Conservation (phyloP, 2,113 vertebrate genomes). For the Oryzias woworae region DNA sequence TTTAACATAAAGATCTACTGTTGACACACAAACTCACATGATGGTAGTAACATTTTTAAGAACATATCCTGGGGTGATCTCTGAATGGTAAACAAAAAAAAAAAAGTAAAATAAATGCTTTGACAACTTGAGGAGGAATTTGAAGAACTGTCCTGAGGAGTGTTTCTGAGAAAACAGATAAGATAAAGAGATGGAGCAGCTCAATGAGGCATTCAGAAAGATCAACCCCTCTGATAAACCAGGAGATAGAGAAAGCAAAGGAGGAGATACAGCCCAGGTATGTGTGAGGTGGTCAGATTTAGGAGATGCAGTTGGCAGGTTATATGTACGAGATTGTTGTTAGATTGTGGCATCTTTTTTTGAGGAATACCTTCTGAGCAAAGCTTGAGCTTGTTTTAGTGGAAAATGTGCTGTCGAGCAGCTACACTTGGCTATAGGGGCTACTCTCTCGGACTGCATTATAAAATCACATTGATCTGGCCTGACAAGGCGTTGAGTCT, state of each 20-base stretch:
- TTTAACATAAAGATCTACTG: constrained; percentile 37
- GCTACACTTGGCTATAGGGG: constrained; percentile 50
- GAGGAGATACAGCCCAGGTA: constrained; percentile 57
- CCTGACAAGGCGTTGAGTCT: constrained; percentile 82
- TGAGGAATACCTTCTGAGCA: constrained; percentile 44
- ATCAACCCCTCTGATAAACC: constrained; percentile 63
- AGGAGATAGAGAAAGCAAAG: constrained; percentile 43
- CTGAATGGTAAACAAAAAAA: constrained; percentile 9
- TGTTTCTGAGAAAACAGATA: constrained; percentile 73
- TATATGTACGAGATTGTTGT: constrained; percentile 67
- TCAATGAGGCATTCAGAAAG: constrained; percentile 67
- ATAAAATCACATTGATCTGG: constrained; percentile 80
- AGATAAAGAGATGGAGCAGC: constrained; percentile 68
- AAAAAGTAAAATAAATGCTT: constrained; percentile 45
- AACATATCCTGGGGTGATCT: constrained; percentile 47
- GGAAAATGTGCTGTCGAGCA: constrained; percentile 47
- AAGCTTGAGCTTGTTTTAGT: constrained; percentile 29
- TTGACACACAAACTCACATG: constrained; percentile 8
- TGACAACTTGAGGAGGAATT: constrained; percentile 64
- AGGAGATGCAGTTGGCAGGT: constrained; percentile 64
- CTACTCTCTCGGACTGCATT: constrained; percentile 67
- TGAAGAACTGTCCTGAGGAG: constrained; percentile 66
- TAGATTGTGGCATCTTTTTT: constrained; percentile 62
- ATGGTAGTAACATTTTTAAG: constrained; percentile 28
- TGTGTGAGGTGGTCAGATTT: constrained; percentile 71